Evolutionary conservation across 2,113 vertebrate genomes (phyloP).

Genomic region (Vidua macroura): DNA sequence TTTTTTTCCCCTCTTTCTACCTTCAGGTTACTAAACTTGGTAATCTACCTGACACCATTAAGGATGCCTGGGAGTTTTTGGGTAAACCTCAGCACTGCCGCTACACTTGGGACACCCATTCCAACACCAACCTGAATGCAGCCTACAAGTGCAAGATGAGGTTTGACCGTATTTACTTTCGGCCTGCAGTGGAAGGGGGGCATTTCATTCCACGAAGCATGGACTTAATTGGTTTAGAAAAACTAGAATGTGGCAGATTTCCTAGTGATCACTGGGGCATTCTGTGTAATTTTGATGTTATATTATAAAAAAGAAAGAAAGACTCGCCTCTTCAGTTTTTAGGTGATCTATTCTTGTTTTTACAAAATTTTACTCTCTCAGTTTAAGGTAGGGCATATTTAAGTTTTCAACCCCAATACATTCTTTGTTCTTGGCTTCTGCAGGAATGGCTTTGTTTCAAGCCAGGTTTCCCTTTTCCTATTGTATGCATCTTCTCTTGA

Average conservation of each 20-base stretch:
- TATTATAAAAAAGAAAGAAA: conserved; percentile 34
- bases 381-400: neutral
- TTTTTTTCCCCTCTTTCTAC: neutral
- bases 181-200: conserved; percentile 66
- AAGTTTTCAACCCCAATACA: neutral
- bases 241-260: conserved; percentile 89
- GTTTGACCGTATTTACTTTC: conserved; percentile 88
- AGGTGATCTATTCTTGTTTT: neutral
- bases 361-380: neutral
- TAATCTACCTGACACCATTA: conserved; percentile 74
- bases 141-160: conserved; percentile 77
- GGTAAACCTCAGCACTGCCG: conserved; percentile 86
- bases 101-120: conserved; percentile 93
- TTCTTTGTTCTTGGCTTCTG: neutral
- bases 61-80: conserved; percentile 89
- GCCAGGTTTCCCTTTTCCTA: neutral
- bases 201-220: conserved; percentile 80
- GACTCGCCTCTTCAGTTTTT: neutral
- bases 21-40: conserved; percentile 83
- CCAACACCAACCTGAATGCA: conserved; percentile 82
- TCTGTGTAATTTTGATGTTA: conserved; percentile 81
- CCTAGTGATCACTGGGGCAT: conserved; percentile 97
- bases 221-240: conserved; percentile 88
- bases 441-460: neutral
- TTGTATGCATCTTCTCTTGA: neutral